Percentiles rank a stretch among this genome's conserved stretches.
These are phyloP conservation scores for Alsophila aescularia DNA, from an alignment of 2,888 invertebrate genomes.

Conservation along the genomic window DNA sequence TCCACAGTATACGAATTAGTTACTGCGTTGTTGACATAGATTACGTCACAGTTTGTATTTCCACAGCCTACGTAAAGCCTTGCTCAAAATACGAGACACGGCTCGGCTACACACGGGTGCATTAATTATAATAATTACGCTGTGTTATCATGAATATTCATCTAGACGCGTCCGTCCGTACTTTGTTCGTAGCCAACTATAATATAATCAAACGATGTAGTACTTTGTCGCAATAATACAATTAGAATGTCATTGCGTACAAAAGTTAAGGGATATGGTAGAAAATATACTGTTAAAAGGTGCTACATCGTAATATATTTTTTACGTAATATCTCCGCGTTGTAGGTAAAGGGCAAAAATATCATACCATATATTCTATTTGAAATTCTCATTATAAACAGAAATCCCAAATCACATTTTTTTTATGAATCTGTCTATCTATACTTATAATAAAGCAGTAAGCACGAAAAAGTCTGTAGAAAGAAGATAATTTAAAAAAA, in stretches of 20 bases:
- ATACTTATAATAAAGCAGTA: no score
- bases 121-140: constrained; percentile 14
- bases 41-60: not conserved
- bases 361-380: no score
- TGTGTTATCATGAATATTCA: constrained; percentile 13
- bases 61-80: constrained; percentile 9
- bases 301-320: not conserved
- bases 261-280: not conserved
- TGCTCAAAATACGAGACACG: constrained; percentile 9
- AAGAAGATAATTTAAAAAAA: no score
- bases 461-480: no score
- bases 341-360: no score
- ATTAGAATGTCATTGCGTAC: not conserved
- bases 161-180: constrained; percentile 1
- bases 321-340: no score
- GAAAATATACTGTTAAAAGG: not conserved
- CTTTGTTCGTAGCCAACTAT: constrained; percentile 2
- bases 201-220: not conserved
- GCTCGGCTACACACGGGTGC: constrained; percentile 7
- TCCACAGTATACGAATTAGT: not conserved
- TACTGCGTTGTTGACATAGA: not conserved
- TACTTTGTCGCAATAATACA: not conserved
- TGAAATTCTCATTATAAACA: no score
- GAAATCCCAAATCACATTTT: no score
- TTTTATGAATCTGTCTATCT: no score